Evolutionary conservation across 1,140 invertebrate genomes (phyloP).

Genomic region (Sarcophaga bullata): DNA sequence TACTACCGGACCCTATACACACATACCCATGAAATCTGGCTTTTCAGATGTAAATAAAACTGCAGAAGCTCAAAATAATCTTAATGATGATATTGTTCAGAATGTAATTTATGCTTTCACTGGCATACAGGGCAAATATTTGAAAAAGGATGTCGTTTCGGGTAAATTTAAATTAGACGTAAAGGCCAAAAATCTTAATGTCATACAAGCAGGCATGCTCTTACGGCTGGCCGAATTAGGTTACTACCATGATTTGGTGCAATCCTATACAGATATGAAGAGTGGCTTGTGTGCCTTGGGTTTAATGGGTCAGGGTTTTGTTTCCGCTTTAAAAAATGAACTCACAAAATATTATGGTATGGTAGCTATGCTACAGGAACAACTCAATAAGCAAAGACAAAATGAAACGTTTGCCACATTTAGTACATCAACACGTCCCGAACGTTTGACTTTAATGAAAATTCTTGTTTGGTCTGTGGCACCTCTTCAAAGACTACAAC

Average conservation of each 20-base stretch:
- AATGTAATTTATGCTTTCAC: conserved; percentile 86
- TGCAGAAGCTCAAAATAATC: conserved; percentile 50
- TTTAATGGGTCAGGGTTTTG: conserved; percentile 85
- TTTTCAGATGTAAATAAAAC: conserved; percentile 27
- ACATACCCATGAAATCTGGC: neutral
- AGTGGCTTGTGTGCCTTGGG: conserved; percentile 73
- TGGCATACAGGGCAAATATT: conserved; percentile 81
- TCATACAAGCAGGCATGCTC: conserved; percentile 70
- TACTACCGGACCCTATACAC: neutral
- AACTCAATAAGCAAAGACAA: conserved; percentile 58
- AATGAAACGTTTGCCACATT: conserved; percentile 39
- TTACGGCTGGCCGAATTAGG: conserved; percentile 85
- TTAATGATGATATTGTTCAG: conserved; percentile 70
- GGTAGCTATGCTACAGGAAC: conserved; percentile 86
- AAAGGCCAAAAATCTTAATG: conserved; percentile 65
- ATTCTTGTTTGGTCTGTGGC: conserved; percentile 85
- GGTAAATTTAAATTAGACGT: conserved; percentile 77
- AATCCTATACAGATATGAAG: conserved; percentile 75
- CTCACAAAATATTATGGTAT: conserved; percentile 88
- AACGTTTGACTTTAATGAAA: conserved; percentile 78
- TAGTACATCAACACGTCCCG: conserved; percentile 52
- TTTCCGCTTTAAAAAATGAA: conserved; percentile 85
- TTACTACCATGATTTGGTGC: conserved; percentile 84
- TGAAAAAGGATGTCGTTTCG: conserved; percentile 74
- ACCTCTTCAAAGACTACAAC: conserved; percentile 81